Percentiles rank a stretch among this genome's conserved stretches.
Evolutionary conservation across 53 echinoderm and acorn worm genomes (phyloP).

Genomic region (Mesocentrotus franciscanus): DNA sequence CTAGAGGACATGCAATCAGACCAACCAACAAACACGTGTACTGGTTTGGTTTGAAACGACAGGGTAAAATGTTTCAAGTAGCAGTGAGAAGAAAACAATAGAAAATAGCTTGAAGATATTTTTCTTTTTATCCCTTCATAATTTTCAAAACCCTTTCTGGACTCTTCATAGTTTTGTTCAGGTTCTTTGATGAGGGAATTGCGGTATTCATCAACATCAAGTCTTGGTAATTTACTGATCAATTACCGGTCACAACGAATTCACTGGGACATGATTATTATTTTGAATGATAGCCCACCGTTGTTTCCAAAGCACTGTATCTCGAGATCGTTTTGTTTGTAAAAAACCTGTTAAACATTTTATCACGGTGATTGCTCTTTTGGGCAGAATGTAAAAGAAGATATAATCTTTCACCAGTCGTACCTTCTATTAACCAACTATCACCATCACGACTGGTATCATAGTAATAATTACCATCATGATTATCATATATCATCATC

Average conservation of each 20-base stretch:
- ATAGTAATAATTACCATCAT: neutral
- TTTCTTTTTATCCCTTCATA: neutral
- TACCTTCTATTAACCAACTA: neutral
- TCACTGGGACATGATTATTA: neutral
- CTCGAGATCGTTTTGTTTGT: neutral
- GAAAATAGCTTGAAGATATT: constrained; percentile 22
- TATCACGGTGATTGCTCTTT: neutral
- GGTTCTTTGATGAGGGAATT: neutral
- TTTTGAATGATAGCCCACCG: neutral
- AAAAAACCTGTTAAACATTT: neutral
- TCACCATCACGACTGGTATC: neutral
- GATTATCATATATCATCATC: no score
- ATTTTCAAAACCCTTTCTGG: neutral
- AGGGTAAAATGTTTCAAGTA: neutral
- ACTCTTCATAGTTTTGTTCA: neutral
- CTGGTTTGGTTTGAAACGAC: neutral
- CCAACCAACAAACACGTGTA: constrained; percentile 14
- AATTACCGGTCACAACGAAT: neutral
- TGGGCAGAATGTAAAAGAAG: neutral
- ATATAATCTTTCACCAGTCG: no score
- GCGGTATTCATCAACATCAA: neutral
- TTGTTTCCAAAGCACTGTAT: neutral
- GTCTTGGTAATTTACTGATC: neutral
- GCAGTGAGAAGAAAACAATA: constrained; percentile 1
- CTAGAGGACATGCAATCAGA: neutral